Percentiles rank a stretch among this genome's conserved stretches.
phyloP scores from a whole-genome alignment of 1,140 invertebrate species.

The Rhynchophorus ferrugineus region DNA sequence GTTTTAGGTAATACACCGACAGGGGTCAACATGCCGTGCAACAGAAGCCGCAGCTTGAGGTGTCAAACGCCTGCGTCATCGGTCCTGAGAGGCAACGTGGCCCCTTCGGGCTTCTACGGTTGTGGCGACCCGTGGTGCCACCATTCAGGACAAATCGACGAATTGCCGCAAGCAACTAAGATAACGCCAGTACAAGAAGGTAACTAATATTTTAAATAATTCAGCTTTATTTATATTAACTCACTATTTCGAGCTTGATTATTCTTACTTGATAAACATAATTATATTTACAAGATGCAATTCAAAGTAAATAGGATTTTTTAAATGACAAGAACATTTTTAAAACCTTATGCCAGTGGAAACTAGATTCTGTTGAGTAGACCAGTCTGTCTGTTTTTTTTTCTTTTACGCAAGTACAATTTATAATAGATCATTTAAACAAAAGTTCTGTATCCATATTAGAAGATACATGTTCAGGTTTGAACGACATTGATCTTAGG shows the following conservation, averaged over 20 bases:
- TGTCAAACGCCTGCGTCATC: constrained; percentile 34
- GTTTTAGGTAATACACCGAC: too few species aligned
- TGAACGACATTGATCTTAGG: too few species aligned
- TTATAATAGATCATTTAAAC: too few species aligned
- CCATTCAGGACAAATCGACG: constrained; percentile 34
- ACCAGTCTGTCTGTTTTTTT: too few species aligned
- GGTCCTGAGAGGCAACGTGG: constrained; percentile 23
- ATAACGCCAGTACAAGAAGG: constrained; percentile 43
- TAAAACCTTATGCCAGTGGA: too few species aligned
- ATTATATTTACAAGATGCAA: too few species aligned
- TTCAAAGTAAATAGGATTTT: too few species aligned
- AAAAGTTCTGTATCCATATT: too few species aligned
- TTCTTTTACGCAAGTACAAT: too few species aligned
- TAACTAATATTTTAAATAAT: constrained; percentile 34
- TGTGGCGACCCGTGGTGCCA: constrained; percentile 41
- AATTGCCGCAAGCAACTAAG: constrained; percentile 21
- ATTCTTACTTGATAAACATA: constrained; percentile 20
- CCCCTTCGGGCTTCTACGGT: constrained; percentile 21
- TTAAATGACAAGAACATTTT: too few species aligned
- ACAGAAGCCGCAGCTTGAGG: constrained; percentile 37
- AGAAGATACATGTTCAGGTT: too few species aligned
- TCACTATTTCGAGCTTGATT: not conserved
- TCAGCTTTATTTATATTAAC: not conserved
- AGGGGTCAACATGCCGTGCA: constrained; percentile 19
- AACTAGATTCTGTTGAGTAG: too few species aligned